phyloP scores from a whole-genome alignment of 2,113 vertebrate species.

The Phoxinus phoxinus region DNA sequence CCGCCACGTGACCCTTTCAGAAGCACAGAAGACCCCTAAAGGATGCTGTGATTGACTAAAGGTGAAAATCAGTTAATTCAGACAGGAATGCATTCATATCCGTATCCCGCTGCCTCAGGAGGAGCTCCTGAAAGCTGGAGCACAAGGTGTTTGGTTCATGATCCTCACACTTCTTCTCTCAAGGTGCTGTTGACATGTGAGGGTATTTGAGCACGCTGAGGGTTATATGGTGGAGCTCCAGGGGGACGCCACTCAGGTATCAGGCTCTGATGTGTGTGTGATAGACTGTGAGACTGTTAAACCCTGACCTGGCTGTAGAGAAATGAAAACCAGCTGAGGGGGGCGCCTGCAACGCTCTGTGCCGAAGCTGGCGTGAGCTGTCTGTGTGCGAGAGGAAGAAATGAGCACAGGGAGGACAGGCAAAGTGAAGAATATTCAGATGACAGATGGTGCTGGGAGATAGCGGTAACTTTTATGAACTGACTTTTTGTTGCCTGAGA shows the following conservation, averaged over 20 bases:
- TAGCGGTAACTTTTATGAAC: conserved; percentile 23
- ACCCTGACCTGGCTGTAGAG: conserved; percentile 62
- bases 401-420: conserved; percentile 5
- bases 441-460: conserved; percentile 13
- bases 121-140: not conserved
- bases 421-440: conserved; percentile 17
- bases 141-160: conserved; percentile 41
- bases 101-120: conserved; percentile 48
- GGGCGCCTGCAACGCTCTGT: conserved; percentile 20
- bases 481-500: conserved; percentile 2
- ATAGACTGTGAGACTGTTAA: conserved; percentile 63
- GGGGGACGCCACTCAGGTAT: conserved; percentile 62
- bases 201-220: conserved; percentile 30
- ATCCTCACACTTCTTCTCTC: conserved; percentile 8
- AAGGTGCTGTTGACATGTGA: conserved; percentile 43
- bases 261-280: conserved; percentile 62
- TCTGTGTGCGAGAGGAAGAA: conserved; percentile 58
- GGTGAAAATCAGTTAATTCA: conserved; percentile 58
- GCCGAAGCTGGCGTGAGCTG: conserved; percentile 54
- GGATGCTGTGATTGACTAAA: conserved; percentile 44
- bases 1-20: not conserved
- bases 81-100: conserved; percentile 55
- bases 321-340: conserved; percentile 72
- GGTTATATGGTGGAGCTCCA: conserved; percentile 54
- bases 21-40: not conserved